These are phyloP conservation scores for Anarsia innoxiella DNA, from an alignment of 2,888 invertebrate genomes.

Conservation along the genomic window DNA sequence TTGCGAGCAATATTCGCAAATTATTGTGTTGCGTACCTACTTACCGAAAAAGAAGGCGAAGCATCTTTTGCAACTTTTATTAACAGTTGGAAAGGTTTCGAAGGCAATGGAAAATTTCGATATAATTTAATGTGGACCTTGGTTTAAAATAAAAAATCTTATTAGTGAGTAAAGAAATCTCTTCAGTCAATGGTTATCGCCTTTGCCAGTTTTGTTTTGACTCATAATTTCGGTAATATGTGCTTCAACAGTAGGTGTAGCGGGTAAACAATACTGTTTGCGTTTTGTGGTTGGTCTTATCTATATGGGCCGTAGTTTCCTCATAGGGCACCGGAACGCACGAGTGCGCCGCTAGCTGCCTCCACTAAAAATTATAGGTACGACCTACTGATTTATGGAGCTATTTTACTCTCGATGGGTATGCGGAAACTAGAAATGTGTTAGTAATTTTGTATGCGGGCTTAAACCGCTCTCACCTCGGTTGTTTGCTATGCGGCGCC, in stretches of 20 bases:
- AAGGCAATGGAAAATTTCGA: too few species aligned
- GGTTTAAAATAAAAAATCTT: too few species aligned
- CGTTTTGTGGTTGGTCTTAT: conserved; percentile 45
- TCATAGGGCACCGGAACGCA: conserved; percentile 44
- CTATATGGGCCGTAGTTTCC: conserved; percentile 67
- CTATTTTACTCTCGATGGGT: neutral
- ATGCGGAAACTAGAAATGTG: conserved; percentile 21
- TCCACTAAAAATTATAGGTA: too few species aligned
- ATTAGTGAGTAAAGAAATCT: too few species aligned
- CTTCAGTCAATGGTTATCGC: too few species aligned
- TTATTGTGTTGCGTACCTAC: too few species aligned
- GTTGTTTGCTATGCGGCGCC: conserved; percentile 30
- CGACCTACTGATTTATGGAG: neutral
- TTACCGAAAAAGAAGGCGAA: too few species aligned
- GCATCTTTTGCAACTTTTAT: conserved; percentile 8
- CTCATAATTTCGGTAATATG: conserved; percentile 9
- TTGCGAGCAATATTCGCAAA: neutral
- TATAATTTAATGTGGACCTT: too few species aligned
- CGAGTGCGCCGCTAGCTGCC: too few species aligned
- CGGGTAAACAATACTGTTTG: conserved; percentile 40
- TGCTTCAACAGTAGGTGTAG: conserved; percentile 12
- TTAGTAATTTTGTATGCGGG: conserved; percentile 30
- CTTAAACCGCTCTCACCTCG: conserved; percentile 20
- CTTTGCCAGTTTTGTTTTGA: too few species aligned
- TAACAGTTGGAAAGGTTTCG: too few species aligned